Evolutionary conservation across 2,797 vertebrate species (phyloP).

Genomic region (Sebastes oblongus): DNA sequence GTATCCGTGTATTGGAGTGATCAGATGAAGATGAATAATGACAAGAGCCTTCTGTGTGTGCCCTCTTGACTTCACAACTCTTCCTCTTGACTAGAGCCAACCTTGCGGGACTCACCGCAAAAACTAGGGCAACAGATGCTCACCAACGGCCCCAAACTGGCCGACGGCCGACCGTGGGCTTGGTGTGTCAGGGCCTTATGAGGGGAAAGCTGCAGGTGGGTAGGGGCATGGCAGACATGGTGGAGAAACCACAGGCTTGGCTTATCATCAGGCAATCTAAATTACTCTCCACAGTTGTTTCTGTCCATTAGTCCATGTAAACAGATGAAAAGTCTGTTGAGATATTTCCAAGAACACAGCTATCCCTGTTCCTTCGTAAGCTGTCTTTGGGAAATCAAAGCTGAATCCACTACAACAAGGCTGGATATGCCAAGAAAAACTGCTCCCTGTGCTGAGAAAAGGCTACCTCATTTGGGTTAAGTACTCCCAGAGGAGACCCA

Average conservation of each 20-base stretch:
- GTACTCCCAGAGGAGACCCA: conserved; percentile 59
- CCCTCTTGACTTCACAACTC: too few relatives aligned
- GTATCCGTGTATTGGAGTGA: too few relatives aligned
- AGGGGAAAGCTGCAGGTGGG: background rate
- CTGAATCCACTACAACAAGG: conserved; percentile 48
- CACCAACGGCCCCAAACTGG: too few relatives aligned
- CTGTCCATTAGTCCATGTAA: conserved; percentile 2
- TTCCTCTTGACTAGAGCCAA: too few relatives aligned
- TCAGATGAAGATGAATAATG: too few relatives aligned
- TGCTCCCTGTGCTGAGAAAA: conserved; percentile 58
- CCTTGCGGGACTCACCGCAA: too few relatives aligned
- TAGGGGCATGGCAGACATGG: background rate
- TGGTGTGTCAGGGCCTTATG: too few relatives aligned
- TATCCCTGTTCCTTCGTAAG: background rate
- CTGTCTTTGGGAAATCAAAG: conserved; percentile 27
- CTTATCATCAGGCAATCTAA: background rate
- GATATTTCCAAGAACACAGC: conserved; percentile 14
- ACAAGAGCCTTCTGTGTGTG: too few relatives aligned
- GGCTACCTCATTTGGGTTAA: conserved; percentile 74
- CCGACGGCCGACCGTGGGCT: too few relatives aligned
- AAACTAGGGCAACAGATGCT: too few relatives aligned
- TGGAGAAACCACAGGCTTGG: background rate
- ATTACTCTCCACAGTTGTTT: background rate
- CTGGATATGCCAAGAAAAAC: conserved; percentile 41
- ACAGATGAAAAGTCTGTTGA: conserved; percentile 12